Percentiles rank a stretch among this genome's conserved stretches.
phyloP scores from a whole-genome alignment of 2,888 invertebrate species.

The Drepana falcataria region DNA sequence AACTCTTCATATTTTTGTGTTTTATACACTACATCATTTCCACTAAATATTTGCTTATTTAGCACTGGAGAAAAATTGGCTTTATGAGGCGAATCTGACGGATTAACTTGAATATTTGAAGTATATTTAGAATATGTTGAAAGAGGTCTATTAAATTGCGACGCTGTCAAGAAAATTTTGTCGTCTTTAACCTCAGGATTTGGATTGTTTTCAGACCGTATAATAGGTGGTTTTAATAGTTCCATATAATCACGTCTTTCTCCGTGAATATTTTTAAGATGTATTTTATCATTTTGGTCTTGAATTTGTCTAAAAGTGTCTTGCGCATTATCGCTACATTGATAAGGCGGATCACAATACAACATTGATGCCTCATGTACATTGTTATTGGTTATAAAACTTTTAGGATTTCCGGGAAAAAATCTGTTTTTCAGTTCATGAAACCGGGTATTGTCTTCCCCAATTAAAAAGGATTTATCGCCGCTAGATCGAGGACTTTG shows the following conservation, averaged over 20 bases:
- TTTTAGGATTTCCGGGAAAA: neutral
- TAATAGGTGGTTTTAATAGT: slow-evolving; percentile 27
- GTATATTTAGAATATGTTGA: neutral
- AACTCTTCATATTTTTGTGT: neutral
- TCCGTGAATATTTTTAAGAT: neutral
- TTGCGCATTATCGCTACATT: neutral
- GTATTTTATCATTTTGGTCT: neutral
- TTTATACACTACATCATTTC: neutral
- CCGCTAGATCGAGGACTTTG: neutral
- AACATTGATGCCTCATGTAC: slow-evolving; percentile 3
- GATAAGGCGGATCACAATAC: slow-evolving; percentile 4
- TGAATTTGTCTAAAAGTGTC: neutral
- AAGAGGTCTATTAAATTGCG: neutral
- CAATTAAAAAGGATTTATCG: slow-evolving; percentile 1
- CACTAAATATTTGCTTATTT: neutral
- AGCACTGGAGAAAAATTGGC: neutral
- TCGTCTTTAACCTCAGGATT: neutral
- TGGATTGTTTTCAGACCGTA: neutral
- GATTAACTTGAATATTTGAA: neutral
- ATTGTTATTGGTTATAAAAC: neutral
- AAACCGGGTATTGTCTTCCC: slow-evolving; percentile 7
- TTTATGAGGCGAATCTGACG: neutral
- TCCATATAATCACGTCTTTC: slow-evolving; percentile 22
- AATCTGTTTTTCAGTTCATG: slow-evolving; percentile 9
- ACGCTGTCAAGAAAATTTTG: neutral